Percentiles rank a stretch among this genome's conserved stretches.
Evolutionary conservation across 2,113 vertebrate genomes (phyloP).

Genomic region (Boulengeromyrus knoepffleri): DNA sequence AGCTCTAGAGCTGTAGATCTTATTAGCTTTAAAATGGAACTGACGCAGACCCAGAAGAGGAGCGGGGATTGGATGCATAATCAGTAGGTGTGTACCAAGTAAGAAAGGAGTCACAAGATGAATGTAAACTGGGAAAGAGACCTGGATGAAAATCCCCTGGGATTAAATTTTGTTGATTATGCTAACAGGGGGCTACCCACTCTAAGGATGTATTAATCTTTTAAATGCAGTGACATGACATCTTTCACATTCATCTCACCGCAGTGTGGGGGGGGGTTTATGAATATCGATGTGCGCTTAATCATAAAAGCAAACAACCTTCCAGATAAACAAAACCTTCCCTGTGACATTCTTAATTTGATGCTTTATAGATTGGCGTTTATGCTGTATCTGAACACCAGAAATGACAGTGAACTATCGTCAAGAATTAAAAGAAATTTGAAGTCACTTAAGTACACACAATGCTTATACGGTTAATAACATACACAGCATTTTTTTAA

Average conservation of each 20-base stretch:
- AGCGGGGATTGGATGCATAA: not conserved
- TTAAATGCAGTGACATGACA: slow-evolving; percentile 1
- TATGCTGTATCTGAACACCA: not conserved
- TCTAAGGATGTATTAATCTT: not conserved
- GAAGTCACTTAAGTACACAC: not conserved
- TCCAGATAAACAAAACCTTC: not conserved
- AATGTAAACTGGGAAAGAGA: not conserved
- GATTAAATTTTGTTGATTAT: not conserved
- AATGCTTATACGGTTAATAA: not conserved
- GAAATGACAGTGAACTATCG: not conserved
- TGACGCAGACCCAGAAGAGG: not conserved
- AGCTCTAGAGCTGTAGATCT: not conserved
- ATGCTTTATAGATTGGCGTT: not conserved
- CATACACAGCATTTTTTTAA: not conserved
- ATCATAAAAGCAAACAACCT: not conserved
- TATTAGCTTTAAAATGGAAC: not conserved
- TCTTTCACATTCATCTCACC: not conserved
- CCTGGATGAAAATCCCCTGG: not conserved
- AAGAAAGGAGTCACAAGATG: not conserved
- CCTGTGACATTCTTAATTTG: not conserved
- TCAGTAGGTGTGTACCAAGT: not conserved
- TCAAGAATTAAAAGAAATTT: not conserved
- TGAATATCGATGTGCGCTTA: not conserved
- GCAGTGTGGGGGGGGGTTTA: not conserved
- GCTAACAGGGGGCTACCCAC: not conserved